Evolutionary conservation across 2,888 invertebrate species (phyloP).

Genomic region (Aphrophora alni): DNA sequence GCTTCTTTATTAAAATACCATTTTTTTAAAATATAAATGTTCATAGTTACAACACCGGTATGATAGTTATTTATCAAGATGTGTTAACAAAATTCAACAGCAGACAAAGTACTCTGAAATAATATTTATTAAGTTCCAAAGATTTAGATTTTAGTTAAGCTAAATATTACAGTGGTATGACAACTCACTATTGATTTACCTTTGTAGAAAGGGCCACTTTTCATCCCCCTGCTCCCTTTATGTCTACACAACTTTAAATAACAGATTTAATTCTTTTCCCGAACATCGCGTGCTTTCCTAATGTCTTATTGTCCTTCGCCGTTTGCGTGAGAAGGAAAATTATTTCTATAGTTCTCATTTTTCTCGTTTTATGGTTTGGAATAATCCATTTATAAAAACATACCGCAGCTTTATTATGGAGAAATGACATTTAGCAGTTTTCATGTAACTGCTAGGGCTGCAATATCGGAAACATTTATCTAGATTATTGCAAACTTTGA

Average conservation of each 20-base stretch:
- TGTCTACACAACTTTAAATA: background rate
- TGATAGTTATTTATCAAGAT: no score
- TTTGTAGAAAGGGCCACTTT: background rate
- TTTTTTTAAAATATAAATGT: no score
- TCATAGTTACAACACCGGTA: no score
- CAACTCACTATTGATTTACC: background rate
- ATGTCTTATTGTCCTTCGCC: background rate
- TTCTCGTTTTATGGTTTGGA: background rate
- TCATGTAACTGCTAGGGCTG: background rate
- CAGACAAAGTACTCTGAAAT: no score
- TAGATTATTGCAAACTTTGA: background rate
- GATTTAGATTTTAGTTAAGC: background rate
- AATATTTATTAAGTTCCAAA: no score
- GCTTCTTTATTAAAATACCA: no score
- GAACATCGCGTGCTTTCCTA: background rate
- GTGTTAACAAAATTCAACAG: no score
- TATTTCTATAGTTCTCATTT: background rate
- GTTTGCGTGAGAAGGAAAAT: background rate
- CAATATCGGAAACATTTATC: background rate
- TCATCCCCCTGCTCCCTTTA: background rate
- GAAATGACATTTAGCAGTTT: background rate
- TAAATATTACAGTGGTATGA: background rate
- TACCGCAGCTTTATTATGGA: background rate
- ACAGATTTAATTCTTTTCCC: background rate
- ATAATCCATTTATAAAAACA: background rate